These are phyloP conservation scores for Barypeithes pellucidus DNA, from an alignment of 2,888 invertebrate species.

Conservation along the genomic window DNA sequence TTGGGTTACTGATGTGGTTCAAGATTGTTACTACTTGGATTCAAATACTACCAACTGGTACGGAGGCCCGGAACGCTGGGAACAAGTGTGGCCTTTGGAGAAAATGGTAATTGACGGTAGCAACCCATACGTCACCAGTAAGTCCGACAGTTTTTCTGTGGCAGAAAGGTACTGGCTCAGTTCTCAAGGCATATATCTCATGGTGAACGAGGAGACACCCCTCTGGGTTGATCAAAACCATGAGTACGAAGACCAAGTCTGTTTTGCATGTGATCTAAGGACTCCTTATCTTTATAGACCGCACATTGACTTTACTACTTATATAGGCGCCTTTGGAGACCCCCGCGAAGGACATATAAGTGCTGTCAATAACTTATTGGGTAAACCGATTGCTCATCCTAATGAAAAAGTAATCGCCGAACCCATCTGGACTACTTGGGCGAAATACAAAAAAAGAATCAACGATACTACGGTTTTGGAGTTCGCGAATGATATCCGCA, in stretches of 20 bases:
- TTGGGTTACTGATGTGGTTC: constrained; percentile 49
- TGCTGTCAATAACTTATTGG: constrained; percentile 6
- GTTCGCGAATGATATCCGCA: constrained; percentile 80
- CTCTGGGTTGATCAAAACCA: background rate
- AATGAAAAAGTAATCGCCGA: constrained; percentile 81
- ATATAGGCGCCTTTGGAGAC: background rate
- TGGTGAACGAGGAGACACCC: background rate
- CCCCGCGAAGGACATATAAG: too few species aligned
- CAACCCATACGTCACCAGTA: background rate
- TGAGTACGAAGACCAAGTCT: background rate
- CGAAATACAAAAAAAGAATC: constrained; percentile 80
- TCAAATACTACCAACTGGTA: constrained; percentile 71
- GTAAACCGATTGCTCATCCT: constrained; percentile 70
- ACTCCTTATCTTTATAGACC: background rate
- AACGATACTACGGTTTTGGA: constrained; percentile 73
- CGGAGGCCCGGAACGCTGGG: constrained; percentile 77
- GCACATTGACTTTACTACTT: background rate
- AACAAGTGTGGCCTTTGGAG: constrained; percentile 79
- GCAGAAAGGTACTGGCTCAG: constrained; percentile 1
- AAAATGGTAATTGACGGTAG: constrained; percentile 72
- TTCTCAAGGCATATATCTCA: background rate
- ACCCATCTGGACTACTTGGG: constrained; percentile 72
- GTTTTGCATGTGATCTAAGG: background rate
- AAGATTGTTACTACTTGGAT: constrained; percentile 72
- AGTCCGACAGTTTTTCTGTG: background rate